phyloP scores from a whole-genome alignment of 2,113 vertebrate species.

The Amia ocellicauda region DNA sequence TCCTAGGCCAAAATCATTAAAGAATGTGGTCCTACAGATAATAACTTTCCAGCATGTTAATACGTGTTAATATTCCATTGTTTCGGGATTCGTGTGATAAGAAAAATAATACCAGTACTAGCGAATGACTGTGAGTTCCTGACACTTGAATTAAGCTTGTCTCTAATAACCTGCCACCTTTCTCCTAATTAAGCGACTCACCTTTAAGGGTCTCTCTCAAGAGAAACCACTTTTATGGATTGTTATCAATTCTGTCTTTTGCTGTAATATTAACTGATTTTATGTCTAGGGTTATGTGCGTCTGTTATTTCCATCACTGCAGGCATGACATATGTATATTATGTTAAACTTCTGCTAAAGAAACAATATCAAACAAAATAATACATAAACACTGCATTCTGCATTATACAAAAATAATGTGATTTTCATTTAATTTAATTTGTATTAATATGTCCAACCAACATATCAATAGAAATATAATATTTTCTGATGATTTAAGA shows the following conservation, averaged over 20 bases:
- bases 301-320: slow-evolving; percentile 45
- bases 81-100: slow-evolving; percentile 7
- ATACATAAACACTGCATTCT: neutral
- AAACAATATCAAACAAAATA: slow-evolving; percentile 8
- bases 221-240: slow-evolving; percentile 60
- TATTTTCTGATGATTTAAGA: neutral
- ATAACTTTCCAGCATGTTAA: too few relatives aligned
- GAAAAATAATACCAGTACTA: slow-evolving; percentile 49
- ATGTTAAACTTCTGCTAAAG: slow-evolving; percentile 32
- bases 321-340: slow-evolving; percentile 50
- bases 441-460: slow-evolving; percentile 15
- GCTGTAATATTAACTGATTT: slow-evolving; percentile 65
- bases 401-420: neutral
- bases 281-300: slow-evolving; percentile 47
- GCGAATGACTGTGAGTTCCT: slow-evolving; percentile 35
- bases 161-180: slow-evolving; percentile 56
- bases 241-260: slow-evolving; percentile 56
- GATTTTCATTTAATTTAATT: slow-evolving; percentile 6
- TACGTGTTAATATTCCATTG: too few relatives aligned
- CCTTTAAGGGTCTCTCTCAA: slow-evolving; percentile 43
- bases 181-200: slow-evolving; percentile 58
- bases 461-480: too few relatives aligned
- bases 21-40: too few relatives aligned
- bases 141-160: slow-evolving; percentile 39
- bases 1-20: too few relatives aligned